Conservation (phyloP, 1,140 invertebrate genomes). For the Lucilia sericata region DNA sequence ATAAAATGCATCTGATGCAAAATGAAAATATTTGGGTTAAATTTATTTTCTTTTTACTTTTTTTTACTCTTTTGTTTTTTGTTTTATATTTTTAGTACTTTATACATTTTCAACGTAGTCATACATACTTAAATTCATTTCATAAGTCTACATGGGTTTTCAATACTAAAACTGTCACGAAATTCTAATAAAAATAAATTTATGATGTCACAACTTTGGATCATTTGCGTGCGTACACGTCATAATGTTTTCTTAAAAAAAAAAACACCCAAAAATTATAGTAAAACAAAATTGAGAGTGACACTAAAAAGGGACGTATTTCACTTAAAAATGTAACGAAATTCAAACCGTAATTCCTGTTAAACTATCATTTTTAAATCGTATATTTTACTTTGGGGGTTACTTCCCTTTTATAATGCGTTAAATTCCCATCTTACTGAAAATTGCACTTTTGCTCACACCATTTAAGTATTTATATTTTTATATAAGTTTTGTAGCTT, state of each 20-base stretch:
- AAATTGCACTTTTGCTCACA: not conserved
- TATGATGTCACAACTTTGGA: slow-evolving; percentile 18
- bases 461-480: not conserved
- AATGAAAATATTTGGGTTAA: slow-evolving; percentile 17
- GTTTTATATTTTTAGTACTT: not conserved
- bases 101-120: not conserved
- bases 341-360: not conserved
- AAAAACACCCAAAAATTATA: not conserved
- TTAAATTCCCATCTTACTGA: not conserved
- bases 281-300: not conserved
- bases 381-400: no score
- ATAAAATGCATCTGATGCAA: slow-evolving; percentile 20
- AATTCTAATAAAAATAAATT: slow-evolving; percentile 25
- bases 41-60: not conserved
- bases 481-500: no score
- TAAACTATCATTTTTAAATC: not conserved
- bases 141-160: slow-evolving; percentile 11
- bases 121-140: not conserved
- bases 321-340: no score
- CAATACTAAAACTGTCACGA: slow-evolving; percentile 26
- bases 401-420: no score
- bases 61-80: not conserved
- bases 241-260: not conserved
- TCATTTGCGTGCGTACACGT: slow-evolving; percentile 25
- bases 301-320: not conserved